These are phyloP conservation scores for Thelaira solivaga DNA, from an alignment of 2,888 invertebrate species.

Conservation along the genomic window DNA sequence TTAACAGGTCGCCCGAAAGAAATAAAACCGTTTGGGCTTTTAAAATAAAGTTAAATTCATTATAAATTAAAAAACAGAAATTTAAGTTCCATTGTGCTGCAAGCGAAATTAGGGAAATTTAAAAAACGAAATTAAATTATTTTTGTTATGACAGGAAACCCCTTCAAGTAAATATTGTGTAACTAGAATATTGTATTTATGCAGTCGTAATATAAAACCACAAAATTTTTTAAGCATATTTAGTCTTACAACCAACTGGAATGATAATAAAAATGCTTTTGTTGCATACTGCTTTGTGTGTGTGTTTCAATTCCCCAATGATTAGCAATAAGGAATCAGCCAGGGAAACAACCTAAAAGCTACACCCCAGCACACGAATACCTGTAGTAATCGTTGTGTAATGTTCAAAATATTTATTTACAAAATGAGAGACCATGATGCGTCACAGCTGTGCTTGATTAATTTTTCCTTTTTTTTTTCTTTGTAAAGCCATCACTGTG, in stretches of 20 bases:
- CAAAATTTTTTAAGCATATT: constrained; percentile 42
- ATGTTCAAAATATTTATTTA: constrained; percentile 17
- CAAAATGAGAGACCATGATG: constrained; percentile 48
- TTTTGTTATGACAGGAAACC: no score
- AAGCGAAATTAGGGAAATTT: no score
- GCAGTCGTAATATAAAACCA: constrained; percentile 27
- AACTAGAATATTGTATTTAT: no score
- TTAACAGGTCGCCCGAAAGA: no score
- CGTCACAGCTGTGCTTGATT: constrained; percentile 65
- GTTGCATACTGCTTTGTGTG: not conserved
- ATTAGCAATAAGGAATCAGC: constrained; percentile 23
- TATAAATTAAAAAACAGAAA: no score
- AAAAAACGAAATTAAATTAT: no score
- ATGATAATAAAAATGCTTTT: not conserved
- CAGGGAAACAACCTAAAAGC: not conserved
- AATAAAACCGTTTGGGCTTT: no score
- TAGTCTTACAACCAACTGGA: constrained; percentile 1
- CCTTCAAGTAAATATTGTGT: no score
- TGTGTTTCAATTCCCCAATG: constrained; percentile 35
- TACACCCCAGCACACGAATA: constrained; percentile 5
- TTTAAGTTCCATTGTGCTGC: no score
- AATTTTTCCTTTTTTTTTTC: no score
- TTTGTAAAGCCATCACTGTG: constrained; percentile 48
- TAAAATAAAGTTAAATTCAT: no score
- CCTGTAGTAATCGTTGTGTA: constrained; percentile 25